Base-by-base conservation (phyloP, 2,797 vertebrate species). In the Pagetopsis macropterus region DNA sequence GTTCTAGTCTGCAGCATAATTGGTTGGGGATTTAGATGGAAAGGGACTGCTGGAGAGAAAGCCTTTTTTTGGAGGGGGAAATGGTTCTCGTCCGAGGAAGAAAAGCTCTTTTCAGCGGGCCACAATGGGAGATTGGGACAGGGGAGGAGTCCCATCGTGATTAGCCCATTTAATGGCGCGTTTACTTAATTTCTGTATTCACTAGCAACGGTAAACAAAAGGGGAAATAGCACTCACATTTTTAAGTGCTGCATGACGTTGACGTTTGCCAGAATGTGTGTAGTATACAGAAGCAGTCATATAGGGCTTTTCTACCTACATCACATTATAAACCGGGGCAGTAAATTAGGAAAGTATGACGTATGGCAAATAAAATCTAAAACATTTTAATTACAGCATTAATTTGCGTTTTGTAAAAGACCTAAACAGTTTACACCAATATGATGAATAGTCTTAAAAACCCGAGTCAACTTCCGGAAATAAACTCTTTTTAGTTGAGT, bases 121-220 rank as follows among this genome's bases (percentile, higher is more conserved):
- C 90, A 96, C 95, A 96, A 96, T 95, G 92, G 93, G 91, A 94
- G 93, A 92, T 84, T 91, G 90, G 91, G 91, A 92, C 90, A 89
- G 92, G 94, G 95, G 95, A 96, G 95, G 95, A 96, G 95, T 95
- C 89, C 94, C 93, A 90, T 93, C 89, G 91, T 91, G 93, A 95
- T 96, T 94, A 95, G 92, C 91, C 93, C 91, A 95, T 95, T 95
- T 94, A 94, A 95, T 95, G 92, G 94, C 91, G 94, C 93, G 90
- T 95, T 94, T 91, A 92, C 92, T 95, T 95, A 95, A 95, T 92
- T 94, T 96, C 93, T 94, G 92, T 93, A 96, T 94, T 94, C 92
- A 94, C 94, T 94, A 90, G 88, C 89, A 91, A 92, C 85, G 91
- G 88, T 94, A 92, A 94, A 94, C 94, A 93, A 93, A 94, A 92